A percentile compares a stretch with the other conserved stretches of the same genome.
Evolutionary conservation across 2,888 invertebrate species (phyloP).

Genomic region (Andrena minutula): DNA sequence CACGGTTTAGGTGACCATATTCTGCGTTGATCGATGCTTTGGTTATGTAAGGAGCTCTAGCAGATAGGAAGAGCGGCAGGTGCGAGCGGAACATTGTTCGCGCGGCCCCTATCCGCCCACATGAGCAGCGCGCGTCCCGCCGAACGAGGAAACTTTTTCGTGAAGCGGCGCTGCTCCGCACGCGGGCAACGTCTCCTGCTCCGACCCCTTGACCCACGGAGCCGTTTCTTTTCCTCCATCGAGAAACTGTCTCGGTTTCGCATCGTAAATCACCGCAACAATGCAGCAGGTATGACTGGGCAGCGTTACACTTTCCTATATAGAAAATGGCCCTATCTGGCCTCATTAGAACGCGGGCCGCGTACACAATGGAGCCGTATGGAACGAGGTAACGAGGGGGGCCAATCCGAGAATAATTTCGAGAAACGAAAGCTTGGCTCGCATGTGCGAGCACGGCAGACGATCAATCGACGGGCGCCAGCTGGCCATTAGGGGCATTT

Average conservation of each 20-base stretch:
- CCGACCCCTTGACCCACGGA: too few relatives aligned
- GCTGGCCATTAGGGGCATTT: too few relatives aligned
- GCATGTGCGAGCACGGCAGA: not conserved
- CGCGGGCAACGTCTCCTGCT: too few relatives aligned
- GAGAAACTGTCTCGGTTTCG: not conserved
- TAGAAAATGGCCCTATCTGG: constrained; percentile 12
- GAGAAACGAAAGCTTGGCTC: constrained; percentile 14
- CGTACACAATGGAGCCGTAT: constrained; percentile 1
- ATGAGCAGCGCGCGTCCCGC: not conserved
- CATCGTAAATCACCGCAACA: constrained; percentile 24
- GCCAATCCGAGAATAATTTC: constrained; percentile 29
- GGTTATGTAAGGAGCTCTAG: constrained; percentile 53
- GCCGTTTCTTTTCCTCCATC: not conserved
- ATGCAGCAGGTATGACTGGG: constrained; percentile 15
- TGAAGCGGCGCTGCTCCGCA: not conserved
- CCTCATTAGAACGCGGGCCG: constrained; percentile 16
- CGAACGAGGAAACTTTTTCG: constrained; percentile 14
- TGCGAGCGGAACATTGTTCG: constrained; percentile 45
- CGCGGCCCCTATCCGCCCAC: constrained; percentile 22
- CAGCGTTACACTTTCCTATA: not conserved
- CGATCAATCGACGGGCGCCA: not conserved
- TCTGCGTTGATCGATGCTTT: constrained; percentile 27
- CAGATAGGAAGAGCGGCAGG: constrained; percentile 37
- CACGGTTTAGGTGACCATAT: not conserved
- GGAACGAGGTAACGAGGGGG: not conserved